Percentiles rank a stretch among this genome's conserved stretches.
Evolutionary conservation across 2,888 invertebrate species (phyloP).

Genomic region (Agrypnus murinus): DNA sequence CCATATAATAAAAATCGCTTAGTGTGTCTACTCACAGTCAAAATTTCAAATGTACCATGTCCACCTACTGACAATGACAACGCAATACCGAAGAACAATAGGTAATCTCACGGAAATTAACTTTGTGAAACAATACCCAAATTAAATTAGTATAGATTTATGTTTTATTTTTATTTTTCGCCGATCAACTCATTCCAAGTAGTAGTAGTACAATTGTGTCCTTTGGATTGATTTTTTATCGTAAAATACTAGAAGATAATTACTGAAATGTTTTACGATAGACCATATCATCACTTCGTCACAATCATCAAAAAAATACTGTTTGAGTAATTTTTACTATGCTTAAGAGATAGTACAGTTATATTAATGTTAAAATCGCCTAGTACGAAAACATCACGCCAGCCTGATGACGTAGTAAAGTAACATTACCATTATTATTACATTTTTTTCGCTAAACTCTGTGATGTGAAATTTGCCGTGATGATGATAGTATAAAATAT

Average conservation of each 20-base stretch:
- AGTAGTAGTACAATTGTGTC: too few species aligned
- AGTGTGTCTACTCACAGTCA: conserved; percentile 25
- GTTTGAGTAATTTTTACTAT: background rate
- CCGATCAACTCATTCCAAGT: too few species aligned
- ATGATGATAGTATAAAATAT: background rate
- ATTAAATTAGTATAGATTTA: conserved; percentile 9
- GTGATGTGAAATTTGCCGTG: conserved; percentile 7
- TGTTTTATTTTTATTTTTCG: background rate
- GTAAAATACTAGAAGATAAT: too few species aligned
- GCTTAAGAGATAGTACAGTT: background rate
- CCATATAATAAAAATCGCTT: conserved; percentile 17
- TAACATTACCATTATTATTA: too few species aligned
- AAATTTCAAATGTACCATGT: conserved; percentile 30
- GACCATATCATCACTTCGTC: too few species aligned
- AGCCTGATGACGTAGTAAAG: too few species aligned
- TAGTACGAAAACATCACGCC: background rate
- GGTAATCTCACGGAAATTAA: conserved; percentile 26
- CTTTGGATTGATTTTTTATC: too few species aligned
- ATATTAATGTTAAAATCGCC: background rate
- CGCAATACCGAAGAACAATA: conserved; percentile 11
- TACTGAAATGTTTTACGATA: too few species aligned
- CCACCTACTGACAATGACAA: conserved; percentile 34
- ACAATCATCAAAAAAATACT: too few species aligned
- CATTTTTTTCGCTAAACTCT: background rate
- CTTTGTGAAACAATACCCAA: conserved; percentile 21